phyloP scores from a whole-genome alignment of 2,797 vertebrate species.

The Rhadinocentrus ornatus region DNA sequence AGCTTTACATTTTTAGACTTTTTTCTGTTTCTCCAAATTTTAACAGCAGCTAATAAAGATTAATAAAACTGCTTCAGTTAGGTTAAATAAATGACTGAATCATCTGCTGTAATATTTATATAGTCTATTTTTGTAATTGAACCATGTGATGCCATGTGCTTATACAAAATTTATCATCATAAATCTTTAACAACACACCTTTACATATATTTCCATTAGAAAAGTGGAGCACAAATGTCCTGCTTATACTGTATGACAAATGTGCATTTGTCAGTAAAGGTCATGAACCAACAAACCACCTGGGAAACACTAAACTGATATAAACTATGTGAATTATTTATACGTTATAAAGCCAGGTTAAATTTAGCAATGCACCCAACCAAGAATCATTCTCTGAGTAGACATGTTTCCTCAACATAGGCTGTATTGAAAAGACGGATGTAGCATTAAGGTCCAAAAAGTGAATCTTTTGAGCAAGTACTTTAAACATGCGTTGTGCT shows the following conservation, averaged over 20 bases:
- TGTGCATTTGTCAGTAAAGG: background rate
- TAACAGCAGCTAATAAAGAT: background rate
- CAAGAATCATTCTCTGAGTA: background rate
- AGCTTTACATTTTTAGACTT: background rate
- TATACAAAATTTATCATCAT: background rate
- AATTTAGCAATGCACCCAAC: background rate
- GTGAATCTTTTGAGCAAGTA: background rate
- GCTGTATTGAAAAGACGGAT: background rate
- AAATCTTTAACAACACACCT: background rate
- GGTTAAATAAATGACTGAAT: background rate
- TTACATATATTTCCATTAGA: background rate
- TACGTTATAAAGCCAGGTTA: constrained; percentile 10
- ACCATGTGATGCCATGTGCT: background rate
- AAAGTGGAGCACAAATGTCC: background rate
- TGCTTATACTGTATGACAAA: constrained; percentile 4
- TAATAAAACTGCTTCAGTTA: background rate
- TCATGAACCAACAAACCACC: background rate
- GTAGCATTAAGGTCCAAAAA: background rate
- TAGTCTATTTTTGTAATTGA: background rate
- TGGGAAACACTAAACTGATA: constrained; percentile 5
- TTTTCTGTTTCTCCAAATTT: background rate
- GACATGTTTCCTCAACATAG: background rate
- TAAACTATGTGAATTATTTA: constrained; percentile 6
- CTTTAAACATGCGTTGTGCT: background rate
- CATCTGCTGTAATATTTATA: background rate